Base-by-base conservation (phyloP, 1,140 invertebrate species). In the Helicoverpa armigera region DNA sequence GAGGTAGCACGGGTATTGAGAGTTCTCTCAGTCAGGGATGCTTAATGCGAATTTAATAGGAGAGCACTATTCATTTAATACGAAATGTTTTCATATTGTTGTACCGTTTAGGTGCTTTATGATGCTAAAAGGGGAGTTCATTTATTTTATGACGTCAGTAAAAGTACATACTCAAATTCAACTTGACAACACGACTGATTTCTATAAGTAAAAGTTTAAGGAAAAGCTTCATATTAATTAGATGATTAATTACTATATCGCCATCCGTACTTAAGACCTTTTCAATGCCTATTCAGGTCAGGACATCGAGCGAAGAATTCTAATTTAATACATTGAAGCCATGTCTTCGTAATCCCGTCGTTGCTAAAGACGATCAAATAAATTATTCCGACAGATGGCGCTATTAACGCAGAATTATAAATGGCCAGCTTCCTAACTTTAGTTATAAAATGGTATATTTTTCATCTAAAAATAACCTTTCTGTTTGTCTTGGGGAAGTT, bases 401-500 rank as follows among this genome's bases (percentile, higher is more conserved):
- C 75, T 54, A 67, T 56, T 77, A 77, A 54, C 61, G 18, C n/a
- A 2, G 75, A 77, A 77, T 77, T 54, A 67, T 67, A 77, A 51
- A 53, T 63, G 65, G 65, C 23, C 12, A 65, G n/a, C 3, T 14
- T 2, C 0, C 29, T 7, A 23, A 54, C 16, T 72, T 72, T 16
- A 69, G 10, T 43, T 11, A 69, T 69, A 67, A 67, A 50, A 67
- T 48, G n/a, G 10, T 13, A 3, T 43, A 43, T 67, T 48, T 23
- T 69, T 50, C 35, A 48, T 69, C 50, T 69, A 50, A 18, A 16
- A 65, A 65, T 23, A 23, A 23, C 23, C 7, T 35, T 4, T n/a
- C 9, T 1, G 10, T 63, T n/a, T 35, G 43, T 63, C 31, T 63
- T 63, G 31, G 29, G 10, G 9, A 9, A 14, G n/a, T 23, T 1